Evolutionary conservation across 2,113 vertebrate species (phyloP).

Genomic region (Anolis sagrei): DNA sequence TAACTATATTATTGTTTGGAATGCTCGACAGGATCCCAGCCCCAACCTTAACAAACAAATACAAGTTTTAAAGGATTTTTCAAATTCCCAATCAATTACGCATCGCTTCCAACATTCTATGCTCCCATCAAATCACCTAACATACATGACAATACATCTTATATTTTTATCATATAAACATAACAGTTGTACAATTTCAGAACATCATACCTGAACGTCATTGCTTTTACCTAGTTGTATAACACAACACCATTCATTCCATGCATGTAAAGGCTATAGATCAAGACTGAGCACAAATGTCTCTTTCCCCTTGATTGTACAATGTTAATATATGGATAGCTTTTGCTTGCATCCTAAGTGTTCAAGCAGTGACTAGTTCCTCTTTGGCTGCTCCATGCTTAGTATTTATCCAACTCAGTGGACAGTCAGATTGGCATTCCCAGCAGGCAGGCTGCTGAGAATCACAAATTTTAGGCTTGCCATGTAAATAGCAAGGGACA

Average conservation of each 20-base stretch:
- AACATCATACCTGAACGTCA: background rate
- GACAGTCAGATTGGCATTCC: constrained; percentile 23
- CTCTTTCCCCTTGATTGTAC: background rate
- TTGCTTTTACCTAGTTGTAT: background rate
- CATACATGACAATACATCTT: too few species aligned
- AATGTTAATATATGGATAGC: background rate
- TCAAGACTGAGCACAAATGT: constrained; percentile 2
- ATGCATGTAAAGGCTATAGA: background rate
- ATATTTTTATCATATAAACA: too few species aligned
- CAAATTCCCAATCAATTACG: too few species aligned
- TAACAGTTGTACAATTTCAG: too few species aligned
- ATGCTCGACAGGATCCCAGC: too few species aligned
- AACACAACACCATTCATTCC: background rate
- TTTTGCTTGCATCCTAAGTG: constrained; percentile 21
- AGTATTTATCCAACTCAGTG: constrained; percentile 26
- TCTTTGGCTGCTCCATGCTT: constrained; percentile 8
- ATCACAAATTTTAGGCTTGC: constrained; percentile 21
- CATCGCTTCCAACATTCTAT: too few species aligned
- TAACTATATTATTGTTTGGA: too few species aligned
- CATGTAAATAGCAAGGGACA: constrained; percentile 23
- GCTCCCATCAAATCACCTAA: too few species aligned
- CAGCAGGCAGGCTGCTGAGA: constrained; percentile 18
- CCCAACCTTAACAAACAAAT: too few species aligned
- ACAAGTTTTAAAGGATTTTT: too few species aligned
- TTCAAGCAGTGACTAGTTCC: background rate